Conservation (phyloP, 2,797 vertebrate genomes). For the Falco cherrug region DNA sequence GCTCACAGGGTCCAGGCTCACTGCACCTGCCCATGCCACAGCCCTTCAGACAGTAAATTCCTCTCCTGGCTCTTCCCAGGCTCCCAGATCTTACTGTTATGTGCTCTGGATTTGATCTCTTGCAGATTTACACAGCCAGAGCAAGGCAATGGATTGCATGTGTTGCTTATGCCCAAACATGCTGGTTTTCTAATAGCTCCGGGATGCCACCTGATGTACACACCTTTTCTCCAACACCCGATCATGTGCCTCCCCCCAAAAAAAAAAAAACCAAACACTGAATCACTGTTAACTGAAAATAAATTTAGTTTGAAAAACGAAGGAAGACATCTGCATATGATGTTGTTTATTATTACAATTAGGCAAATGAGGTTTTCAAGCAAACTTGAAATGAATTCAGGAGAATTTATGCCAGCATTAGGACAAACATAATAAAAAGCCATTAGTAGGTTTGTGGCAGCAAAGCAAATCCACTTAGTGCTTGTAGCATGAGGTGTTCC, state of each 20-base stretch:
- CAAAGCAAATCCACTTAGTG: background rate
- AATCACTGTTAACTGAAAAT: constrained; percentile 65
- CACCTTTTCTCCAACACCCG: background rate
- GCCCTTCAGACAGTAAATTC: background rate
- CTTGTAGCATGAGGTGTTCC: background rate
- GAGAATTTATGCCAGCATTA: constrained; percentile 32
- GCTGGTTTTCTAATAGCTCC: background rate
- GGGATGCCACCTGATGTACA: background rate
- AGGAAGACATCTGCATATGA: constrained; percentile 60
- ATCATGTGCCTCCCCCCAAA: background rate
- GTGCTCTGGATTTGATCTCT: background rate
- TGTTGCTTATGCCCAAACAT: background rate
- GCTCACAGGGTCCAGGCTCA: background rate
- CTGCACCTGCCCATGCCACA: background rate
- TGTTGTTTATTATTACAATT: constrained; percentile 69
- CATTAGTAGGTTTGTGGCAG: background rate
- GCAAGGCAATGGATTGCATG: background rate
- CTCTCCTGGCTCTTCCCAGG: background rate
- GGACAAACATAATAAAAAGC: constrained; percentile 28
- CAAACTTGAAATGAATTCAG: constrained; percentile 65
- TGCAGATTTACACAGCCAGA: background rate
- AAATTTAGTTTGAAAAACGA: constrained; percentile 62
- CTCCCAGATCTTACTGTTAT: background rate
- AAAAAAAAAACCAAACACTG: background rate
- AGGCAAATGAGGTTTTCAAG: constrained; percentile 68